Conservation (phyloP, 2,888 invertebrate genomes). For the Eristalis arbustorum region DNA sequence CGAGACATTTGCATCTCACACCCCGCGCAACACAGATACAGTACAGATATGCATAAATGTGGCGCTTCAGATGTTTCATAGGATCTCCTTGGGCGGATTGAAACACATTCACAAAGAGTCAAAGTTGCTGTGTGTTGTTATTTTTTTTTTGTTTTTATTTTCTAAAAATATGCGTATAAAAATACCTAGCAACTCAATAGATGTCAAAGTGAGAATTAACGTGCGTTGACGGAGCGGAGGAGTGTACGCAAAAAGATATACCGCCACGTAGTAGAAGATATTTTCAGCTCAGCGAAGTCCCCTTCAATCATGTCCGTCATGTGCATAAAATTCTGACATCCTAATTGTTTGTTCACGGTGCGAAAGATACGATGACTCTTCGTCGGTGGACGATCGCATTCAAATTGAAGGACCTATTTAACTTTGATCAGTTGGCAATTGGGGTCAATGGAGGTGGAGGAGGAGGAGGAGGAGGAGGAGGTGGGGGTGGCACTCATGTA, state of each 20-base stretch:
- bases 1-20: neutral
- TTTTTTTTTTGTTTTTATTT: neutral
- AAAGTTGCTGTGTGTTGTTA: neutral
- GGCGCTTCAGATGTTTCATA: neutral
- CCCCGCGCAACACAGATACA: neutral
- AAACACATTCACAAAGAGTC: neutral
- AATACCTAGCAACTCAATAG: slow-evolving; percentile 39
- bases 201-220: slow-evolving; percentile 30
- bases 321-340: slow-evolving; percentile 32
- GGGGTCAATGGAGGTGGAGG: no score
- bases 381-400: neutral
- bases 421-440: neutral
- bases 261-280: slow-evolving; percentile 3
- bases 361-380: neutral
- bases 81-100: neutral
- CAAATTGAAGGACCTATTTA: neutral
- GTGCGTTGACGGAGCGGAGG: neutral
- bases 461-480: no score
- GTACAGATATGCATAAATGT: neutral
- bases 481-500: neutral
- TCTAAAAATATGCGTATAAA: slow-evolving; percentile 28
- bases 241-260: neutral
- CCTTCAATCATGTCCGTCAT: slow-evolving; percentile 45
- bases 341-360: slow-evolving; percentile 11
- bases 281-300: slow-evolving; percentile 16